A percentile compares a stretch with the other conserved stretches of the same genome.
These are phyloP conservation scores for Cercopithecus mitis DNA, from an alignment of 2,797 vertebrate genomes.

Conservation along the genomic window DNA sequence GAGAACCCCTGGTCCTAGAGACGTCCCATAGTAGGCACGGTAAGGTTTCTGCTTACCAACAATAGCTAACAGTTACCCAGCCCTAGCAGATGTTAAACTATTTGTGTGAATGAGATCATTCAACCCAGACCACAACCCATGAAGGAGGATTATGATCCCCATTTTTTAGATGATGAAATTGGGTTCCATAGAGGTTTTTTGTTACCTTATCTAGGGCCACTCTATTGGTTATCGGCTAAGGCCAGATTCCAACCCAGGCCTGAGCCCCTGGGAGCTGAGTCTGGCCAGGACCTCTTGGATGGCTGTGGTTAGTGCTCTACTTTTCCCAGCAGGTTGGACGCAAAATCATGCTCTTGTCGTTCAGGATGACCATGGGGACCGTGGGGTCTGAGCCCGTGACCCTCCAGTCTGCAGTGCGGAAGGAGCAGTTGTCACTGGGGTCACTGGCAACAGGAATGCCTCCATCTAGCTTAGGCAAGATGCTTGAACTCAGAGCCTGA, in stretches of 20 bases:
- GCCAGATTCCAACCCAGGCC: neutral
- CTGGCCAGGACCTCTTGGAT: neutral
- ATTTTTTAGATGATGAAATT: neutral
- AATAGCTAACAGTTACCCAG: fast-evolving
- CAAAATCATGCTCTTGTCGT: neutral
- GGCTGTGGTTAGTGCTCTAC: neutral
- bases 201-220: neutral
- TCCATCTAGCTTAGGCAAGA: neutral
- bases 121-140: fast-evolving
- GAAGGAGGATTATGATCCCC: neutral
- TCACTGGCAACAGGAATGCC: fast-evolving
- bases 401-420: fast-evolving
- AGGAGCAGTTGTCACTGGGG: fast-evolving
- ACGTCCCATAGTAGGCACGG: too few species aligned
- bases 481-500: neutral
- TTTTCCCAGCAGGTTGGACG: neutral
- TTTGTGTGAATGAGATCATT: neutral
- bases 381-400: neutral
- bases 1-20: neutral
- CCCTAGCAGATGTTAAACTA: neutral
- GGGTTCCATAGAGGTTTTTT: neutral
- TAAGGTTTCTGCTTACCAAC: neutral
- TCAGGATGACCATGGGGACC: neutral
- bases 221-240: neutral
- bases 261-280: neutral